Percentiles rank a stretch among this genome's conserved stretches.
These are phyloP conservation scores for Spheniscus mendiculus DNA, from an alignment of 2,113 vertebrate species.

Conservation along the genomic window DNA sequence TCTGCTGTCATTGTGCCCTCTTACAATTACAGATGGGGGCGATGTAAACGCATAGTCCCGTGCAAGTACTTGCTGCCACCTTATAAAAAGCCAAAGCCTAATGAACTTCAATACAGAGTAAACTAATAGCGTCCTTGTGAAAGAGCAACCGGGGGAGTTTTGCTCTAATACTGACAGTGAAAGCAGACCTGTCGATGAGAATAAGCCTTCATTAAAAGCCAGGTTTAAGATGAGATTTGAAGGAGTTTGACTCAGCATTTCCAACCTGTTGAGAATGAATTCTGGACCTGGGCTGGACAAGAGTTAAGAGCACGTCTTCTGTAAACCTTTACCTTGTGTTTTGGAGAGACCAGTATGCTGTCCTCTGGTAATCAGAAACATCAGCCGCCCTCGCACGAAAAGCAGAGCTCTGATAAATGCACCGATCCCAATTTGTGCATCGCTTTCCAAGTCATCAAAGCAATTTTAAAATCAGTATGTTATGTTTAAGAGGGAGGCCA, in stretches of 20 bases:
- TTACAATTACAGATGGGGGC: background rate
- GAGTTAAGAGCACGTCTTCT: background rate
- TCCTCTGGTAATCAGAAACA: background rate
- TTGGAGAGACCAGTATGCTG: background rate
- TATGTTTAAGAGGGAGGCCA: background rate
- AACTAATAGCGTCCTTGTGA: background rate
- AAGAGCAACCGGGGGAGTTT: background rate
- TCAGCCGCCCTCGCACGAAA: background rate
- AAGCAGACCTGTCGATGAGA: background rate
- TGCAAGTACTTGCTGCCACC: background rate
- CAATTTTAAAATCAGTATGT: conserved; percentile 34
- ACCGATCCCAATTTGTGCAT: background rate
- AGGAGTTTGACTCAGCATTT: background rate
- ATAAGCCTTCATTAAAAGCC: background rate
- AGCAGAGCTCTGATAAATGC: background rate
- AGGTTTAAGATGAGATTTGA: conserved; percentile 11
- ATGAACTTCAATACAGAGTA: background rate
- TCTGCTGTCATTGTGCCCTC: background rate
- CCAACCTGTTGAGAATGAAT: background rate
- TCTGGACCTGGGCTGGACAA: background rate
- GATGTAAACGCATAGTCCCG: background rate
- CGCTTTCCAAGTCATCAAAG: conserved; percentile 1
- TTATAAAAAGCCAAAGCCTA: background rate
- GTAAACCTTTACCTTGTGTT: background rate
- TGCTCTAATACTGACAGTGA: background rate